Evolutionary conservation across 2,113 vertebrate species (phyloP).

Genomic region (Herpetotheres cachinnans): DNA sequence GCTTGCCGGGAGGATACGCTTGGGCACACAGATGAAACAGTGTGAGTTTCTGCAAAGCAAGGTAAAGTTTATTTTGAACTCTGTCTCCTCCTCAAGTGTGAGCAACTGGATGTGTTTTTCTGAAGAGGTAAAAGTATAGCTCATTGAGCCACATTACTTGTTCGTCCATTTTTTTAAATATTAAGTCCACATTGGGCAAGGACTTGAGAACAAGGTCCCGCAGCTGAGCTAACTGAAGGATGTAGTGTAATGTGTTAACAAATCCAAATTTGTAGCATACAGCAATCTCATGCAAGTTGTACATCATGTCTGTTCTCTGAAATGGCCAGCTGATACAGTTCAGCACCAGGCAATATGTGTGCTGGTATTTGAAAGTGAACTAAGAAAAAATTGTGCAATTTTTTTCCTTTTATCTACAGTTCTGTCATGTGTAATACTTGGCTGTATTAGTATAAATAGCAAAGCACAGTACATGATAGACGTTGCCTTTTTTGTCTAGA

Average conservation of each 20-base stretch:
- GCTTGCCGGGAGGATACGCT: neutral
- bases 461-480: neutral
- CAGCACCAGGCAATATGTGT: neutral
- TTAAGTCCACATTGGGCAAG: accelerated
- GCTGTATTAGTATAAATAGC: neutral
- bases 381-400: neutral
- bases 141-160: accelerated
- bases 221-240: neutral
- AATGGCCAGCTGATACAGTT: neutral
- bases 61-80: neutral
- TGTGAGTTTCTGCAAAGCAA: accelerated
- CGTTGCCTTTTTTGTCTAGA: neutral
- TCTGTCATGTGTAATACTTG: neutral
- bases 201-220: neutral
- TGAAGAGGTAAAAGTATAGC: neutral
- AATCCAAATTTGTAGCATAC: neutral
- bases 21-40: neutral
- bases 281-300: neutral
- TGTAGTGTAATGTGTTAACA: accelerated
- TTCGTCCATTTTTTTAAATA: neutral
- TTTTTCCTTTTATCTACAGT: neutral
- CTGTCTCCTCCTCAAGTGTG: neutral
- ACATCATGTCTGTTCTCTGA: neutral
- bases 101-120: neutral
- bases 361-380: neutral